Evolutionary conservation across 2,888 invertebrate species (phyloP).

Genomic region (Sepioteuthis lessoniana): DNA sequence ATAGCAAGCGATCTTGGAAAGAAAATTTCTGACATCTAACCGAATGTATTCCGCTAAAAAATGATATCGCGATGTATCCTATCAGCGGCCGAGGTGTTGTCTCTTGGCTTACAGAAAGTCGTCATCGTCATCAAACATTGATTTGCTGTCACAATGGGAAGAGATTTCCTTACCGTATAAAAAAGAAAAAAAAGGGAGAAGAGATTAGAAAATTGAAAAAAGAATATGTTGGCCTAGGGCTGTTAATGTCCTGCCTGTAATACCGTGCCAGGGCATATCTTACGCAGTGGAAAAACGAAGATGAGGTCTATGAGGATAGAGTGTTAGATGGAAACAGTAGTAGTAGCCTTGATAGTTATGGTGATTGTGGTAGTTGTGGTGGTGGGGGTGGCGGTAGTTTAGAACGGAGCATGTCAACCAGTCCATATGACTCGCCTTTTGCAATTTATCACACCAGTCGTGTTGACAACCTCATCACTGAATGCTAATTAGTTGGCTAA

Average conservation of each 20-base stretch:
- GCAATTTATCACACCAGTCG: background rate
- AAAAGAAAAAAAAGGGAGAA: background rate
- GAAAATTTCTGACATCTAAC: no score
- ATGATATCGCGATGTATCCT: no score
- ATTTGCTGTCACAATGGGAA: background rate
- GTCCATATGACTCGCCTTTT: background rate
- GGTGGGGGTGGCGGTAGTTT: background rate
- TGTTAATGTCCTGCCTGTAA: background rate
- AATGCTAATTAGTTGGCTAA: conserved; percentile 20
- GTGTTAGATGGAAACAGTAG: background rate
- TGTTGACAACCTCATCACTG: background rate
- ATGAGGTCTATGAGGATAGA: background rate
- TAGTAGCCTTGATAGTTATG: background rate
- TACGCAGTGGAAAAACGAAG: background rate
- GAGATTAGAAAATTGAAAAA: background rate
- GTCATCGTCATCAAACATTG: background rate
- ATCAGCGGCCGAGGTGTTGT: background rate
- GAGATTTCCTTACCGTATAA: background rate
- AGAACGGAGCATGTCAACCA: background rate
- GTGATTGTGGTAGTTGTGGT: background rate
- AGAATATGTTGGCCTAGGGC: background rate
- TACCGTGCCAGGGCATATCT: background rate
- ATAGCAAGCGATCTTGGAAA: no score
- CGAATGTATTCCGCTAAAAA: no score
- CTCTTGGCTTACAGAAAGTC: background rate